A percentile compares a stretch with the other conserved stretches of the same genome.
Evolutionary conservation across 2,797 vertebrate species (phyloP).

Genomic region (Hipposideros larvatus): DNA sequence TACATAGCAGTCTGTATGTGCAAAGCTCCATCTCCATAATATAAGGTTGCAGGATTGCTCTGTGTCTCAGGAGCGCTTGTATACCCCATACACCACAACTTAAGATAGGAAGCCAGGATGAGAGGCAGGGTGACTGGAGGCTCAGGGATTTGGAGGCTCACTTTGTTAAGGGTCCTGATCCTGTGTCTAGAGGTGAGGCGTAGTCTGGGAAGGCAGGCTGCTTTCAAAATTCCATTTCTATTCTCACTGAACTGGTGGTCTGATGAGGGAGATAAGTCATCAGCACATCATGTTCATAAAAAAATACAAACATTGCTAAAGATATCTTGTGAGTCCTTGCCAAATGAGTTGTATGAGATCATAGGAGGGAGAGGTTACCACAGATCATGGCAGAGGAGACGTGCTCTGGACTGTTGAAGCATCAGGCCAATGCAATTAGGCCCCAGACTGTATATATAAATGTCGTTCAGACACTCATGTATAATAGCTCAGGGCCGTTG

Average conservation of each 20-base stretch:
- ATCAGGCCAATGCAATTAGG: too few species aligned
- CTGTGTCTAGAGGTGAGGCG: not conserved
- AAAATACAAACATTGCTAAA: not conserved
- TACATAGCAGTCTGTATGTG: not conserved
- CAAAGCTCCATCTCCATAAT: rapidly evolving
- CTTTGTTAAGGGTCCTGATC: not conserved
- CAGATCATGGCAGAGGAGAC: rapidly evolving
- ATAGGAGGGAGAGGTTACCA: not conserved
- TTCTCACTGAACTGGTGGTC: not conserved
- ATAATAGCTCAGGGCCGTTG: not conserved
- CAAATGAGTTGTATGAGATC: not conserved
- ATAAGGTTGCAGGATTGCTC: not conserved
- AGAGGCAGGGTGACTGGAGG: not conserved
- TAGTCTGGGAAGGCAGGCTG: not conserved
- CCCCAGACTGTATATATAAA: not conserved
- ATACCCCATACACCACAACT: rapidly evolving
- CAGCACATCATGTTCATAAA: not conserved
- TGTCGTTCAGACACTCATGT: too few species aligned
- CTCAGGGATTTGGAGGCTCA: not conserved
- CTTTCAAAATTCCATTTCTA: conserved; percentile 38
- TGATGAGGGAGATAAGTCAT: not conserved
- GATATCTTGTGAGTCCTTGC: not conserved
- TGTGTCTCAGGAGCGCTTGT: not conserved
- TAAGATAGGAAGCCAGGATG: not conserved
- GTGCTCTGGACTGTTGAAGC: not conserved